These are phyloP conservation scores for Sesia bembeciformis DNA, from an alignment of 2,888 invertebrate genomes.

Conservation along the genomic window DNA sequence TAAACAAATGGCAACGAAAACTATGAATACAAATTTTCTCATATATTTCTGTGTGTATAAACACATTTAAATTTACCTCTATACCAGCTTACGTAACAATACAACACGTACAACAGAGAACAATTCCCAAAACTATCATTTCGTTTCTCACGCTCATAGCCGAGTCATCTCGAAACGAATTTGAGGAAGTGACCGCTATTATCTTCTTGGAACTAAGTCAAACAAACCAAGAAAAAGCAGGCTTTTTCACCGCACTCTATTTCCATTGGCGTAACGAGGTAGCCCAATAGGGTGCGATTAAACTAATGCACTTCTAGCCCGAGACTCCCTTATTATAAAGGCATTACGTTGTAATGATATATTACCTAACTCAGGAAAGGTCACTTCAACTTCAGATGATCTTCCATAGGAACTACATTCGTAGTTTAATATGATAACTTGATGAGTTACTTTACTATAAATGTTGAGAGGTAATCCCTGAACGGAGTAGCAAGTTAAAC, in stretches of 20 bases:
- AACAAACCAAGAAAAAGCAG: slow-evolving; percentile 35
- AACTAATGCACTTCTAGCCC: slow-evolving; percentile 51
- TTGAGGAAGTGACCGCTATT: slow-evolving; percentile 62
- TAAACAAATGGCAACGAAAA: not conserved
- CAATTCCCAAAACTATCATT: slow-evolving; percentile 38
- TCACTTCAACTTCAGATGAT: too few species aligned
- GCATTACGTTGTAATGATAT: slow-evolving; percentile 42
- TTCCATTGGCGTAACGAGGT: slow-evolving; percentile 37
- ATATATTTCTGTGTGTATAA: not conserved
- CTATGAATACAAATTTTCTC: not conserved
- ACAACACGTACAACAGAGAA: slow-evolving; percentile 7
- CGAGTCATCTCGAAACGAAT: slow-evolving; percentile 58
- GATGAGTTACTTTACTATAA: too few species aligned
- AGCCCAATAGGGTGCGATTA: slow-evolving; percentile 38
- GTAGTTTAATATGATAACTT: too few species aligned
- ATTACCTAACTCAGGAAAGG: too few species aligned
- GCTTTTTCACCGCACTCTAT: slow-evolving; percentile 2
- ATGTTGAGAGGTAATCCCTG: too few species aligned
- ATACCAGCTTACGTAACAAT: not conserved
- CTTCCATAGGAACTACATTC: too few species aligned
- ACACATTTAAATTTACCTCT: not conserved
- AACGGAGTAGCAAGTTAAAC: too few species aligned
- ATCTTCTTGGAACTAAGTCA: slow-evolving; percentile 56
- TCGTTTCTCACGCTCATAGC: slow-evolving; percentile 54
- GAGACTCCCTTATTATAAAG: slow-evolving; percentile 51